These are phyloP conservation scores for Gavia stellata DNA, from an alignment of 2,113 vertebrate genomes.

Conservation along the genomic window DNA sequence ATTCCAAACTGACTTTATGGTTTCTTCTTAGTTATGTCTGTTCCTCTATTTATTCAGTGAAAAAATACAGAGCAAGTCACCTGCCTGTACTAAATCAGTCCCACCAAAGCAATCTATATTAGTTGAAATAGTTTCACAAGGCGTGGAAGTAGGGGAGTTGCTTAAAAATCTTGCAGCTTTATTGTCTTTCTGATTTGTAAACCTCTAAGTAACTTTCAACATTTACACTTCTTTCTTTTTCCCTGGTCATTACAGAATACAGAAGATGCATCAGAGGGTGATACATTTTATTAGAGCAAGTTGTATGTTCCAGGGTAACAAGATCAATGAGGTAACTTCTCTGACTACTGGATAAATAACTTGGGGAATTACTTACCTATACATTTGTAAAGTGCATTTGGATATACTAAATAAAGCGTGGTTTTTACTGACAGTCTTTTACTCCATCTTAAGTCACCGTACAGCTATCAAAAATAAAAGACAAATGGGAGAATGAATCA, in stretches of 20 bases:
- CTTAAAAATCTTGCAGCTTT: background rate
- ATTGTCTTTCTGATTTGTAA: background rate
- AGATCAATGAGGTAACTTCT: background rate
- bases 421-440: background rate
- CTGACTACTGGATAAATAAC: background rate
- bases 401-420: background rate
- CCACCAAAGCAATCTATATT: background rate
- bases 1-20: background rate
- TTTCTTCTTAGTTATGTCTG: background rate
- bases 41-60: background rate
- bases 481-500: background rate
- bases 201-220: background rate
- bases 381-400: background rate
- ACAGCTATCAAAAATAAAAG: background rate
- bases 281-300: background rate
- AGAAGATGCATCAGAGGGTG: background rate
- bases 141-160: background rate
- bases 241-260: background rate
- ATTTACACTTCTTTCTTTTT: background rate
- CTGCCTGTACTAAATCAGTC: background rate
- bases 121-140: background rate
- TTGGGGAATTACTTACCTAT: background rate
- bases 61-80: background rate
- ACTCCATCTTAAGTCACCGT: background rate
- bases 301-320: background rate